Evolutionary conservation across 2,888 invertebrate genomes (phyloP).

Genomic region (Podotricha telesiphe): DNA sequence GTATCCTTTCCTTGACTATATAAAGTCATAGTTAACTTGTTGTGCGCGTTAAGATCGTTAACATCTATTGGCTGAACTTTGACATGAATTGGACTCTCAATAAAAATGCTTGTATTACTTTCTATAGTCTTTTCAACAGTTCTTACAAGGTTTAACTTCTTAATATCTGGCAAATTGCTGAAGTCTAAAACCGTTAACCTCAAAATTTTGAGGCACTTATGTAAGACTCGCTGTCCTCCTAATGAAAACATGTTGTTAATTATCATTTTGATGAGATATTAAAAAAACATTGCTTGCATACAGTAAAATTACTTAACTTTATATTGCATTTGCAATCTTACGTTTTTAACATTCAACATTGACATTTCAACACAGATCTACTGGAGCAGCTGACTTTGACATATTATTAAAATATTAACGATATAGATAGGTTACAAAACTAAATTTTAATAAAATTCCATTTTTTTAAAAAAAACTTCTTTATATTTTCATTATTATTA

Average conservation of each 20-base stretch:
- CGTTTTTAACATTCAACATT: conserved; percentile 29
- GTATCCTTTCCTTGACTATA: conserved; percentile 75
- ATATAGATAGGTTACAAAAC: conserved; percentile 4
- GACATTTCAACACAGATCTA: conserved; percentile 13
- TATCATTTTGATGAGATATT: conserved; percentile 16
- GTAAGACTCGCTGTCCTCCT: conserved; percentile 67
- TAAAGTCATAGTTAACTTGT: conserved; percentile 75
- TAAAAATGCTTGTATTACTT: conserved; percentile 74
- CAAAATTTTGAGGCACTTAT: conserved; percentile 79
- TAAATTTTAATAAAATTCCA: background rate
- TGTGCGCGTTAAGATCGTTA: conserved; percentile 71
- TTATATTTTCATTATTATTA: background rate
- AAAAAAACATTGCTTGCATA: conserved; percentile 29
- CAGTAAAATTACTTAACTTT: conserved; percentile 19
- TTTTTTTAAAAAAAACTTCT: conserved; percentile 8
- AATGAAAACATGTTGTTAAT: conserved; percentile 66
- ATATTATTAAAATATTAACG: background rate
- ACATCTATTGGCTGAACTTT: conserved; percentile 78
- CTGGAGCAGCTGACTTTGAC: conserved; percentile 38
- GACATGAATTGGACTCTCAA: conserved; percentile 80
- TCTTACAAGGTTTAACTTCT: conserved; percentile 73
- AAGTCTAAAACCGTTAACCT: conserved; percentile 78
- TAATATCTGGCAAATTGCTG: conserved; percentile 72
- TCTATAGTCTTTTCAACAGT: conserved; percentile 79
- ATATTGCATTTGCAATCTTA: conserved; percentile 18